Evolutionary conservation across 1,140 invertebrate species (phyloP).

Genomic region (Philopotamus ludificatus): DNA sequence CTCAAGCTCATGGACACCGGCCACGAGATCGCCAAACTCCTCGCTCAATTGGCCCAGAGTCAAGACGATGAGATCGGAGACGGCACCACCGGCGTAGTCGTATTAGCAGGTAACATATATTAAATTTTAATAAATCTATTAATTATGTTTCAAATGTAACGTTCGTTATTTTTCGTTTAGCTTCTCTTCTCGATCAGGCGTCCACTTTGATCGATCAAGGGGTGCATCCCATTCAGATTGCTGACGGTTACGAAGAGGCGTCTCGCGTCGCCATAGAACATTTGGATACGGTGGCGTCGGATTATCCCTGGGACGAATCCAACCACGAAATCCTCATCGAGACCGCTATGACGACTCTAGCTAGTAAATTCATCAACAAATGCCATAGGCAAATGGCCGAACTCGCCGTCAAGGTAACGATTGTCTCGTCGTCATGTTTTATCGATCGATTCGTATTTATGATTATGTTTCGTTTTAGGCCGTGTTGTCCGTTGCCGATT

Average conservation of each 20-base stretch:
- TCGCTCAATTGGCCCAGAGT: slow-evolving; percentile 97
- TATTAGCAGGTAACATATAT: slow-evolving; percentile 56
- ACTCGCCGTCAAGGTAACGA: slow-evolving; percentile 88
- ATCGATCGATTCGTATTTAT: background rate
- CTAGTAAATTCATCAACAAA: slow-evolving; percentile 96
- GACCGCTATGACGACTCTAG: slow-evolving; percentile 97
- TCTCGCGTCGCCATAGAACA: slow-evolving; percentile 86
- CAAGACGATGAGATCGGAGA: slow-evolving; percentile 99
- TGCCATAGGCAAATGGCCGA: slow-evolving; percentile 96
- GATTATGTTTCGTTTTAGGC: slow-evolving; percentile 69
- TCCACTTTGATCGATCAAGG: slow-evolving; percentile 91
- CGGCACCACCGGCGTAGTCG: slow-evolving; percentile 98
- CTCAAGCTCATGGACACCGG: slow-evolving; percentile 99
- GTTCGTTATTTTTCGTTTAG: slow-evolving; percentile 51
- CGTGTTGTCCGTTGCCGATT: slow-evolving; percentile 90
- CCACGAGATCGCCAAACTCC: slow-evolving; percentile 96
- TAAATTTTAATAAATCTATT: background rate
- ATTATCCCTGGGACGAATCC: slow-evolving; percentile 80
- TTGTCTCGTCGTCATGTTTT: background rate
- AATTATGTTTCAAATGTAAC: background rate
- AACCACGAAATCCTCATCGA: slow-evolving; percentile 88
- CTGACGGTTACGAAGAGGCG: slow-evolving; percentile 98
- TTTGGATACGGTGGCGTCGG: slow-evolving; percentile 85
- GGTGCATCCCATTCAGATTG: slow-evolving; percentile 98
- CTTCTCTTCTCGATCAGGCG: slow-evolving; percentile 94